phyloP scores from a whole-genome alignment of 2,888 invertebrate genomes.

The Psylliodes chrysocephalus region DNA sequence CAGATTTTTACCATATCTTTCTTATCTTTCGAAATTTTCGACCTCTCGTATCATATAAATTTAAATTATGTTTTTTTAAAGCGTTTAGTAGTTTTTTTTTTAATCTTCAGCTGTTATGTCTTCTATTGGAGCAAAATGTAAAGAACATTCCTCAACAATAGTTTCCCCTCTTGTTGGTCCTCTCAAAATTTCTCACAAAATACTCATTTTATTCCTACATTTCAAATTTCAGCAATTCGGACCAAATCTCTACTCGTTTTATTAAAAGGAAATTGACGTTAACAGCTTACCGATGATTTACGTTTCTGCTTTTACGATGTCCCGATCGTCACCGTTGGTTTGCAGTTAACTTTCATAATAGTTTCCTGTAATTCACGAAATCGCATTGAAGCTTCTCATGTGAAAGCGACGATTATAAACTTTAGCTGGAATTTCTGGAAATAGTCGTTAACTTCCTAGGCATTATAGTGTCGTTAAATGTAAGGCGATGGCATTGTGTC shows the following conservation, averaged over 20 bases:
- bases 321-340: neutral
- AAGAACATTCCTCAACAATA: too few species aligned
- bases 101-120: too few species aligned
- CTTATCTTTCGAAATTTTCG: neutral
- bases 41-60: too few species aligned
- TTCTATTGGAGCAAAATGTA: too few species aligned
- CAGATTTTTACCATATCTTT: neutral
- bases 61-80: too few species aligned
- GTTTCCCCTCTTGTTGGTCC: too few species aligned
- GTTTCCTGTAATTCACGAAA: slow-evolving; percentile 11
- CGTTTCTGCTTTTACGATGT: neutral
- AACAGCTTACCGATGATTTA: neutral
- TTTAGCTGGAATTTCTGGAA: neutral
- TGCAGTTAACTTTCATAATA: slow-evolving; percentile 10
- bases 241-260: neutral
- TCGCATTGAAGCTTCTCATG: neutral
- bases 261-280: slow-evolving; percentile 5
- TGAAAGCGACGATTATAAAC: neutral
- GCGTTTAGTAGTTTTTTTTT: too few species aligned
- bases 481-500: neutral
- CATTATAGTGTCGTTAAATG: slow-evolving; percentile 7
- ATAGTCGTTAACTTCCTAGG: neutral
- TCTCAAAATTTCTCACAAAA: too few species aligned
- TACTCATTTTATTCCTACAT: neutral
- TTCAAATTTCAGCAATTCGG: neutral